Evolutionary conservation across 2,113 vertebrate species (phyloP).

Genomic region (Clarias magur): DNA sequence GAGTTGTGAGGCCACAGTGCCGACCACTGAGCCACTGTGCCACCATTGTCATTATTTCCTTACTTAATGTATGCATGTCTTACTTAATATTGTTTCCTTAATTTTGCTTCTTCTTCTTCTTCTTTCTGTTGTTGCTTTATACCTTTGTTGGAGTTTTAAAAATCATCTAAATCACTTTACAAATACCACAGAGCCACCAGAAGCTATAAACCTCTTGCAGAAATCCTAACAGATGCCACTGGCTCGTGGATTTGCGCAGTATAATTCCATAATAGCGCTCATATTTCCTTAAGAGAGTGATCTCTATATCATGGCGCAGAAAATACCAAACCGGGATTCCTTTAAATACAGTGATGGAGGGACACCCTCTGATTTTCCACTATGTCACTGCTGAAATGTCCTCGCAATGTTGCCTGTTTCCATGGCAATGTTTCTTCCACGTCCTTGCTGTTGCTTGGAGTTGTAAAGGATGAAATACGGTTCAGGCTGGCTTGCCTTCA

Average conservation of each 20-base stretch:
- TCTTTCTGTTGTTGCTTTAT: neutral
- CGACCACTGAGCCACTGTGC: too few species aligned
- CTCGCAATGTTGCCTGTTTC: conserved; percentile 63
- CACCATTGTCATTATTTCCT: too few species aligned
- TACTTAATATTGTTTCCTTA: neutral
- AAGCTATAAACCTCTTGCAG: neutral
- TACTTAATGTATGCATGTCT: too few species aligned
- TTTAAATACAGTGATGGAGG: neutral
- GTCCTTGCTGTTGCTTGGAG: neutral
- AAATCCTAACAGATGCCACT: neutral
- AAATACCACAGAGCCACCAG: neutral
- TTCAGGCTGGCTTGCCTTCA: neutral
- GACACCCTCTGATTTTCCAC: conserved; percentile 59
- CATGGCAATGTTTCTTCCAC: conserved; percentile 53
- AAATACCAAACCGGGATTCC: neutral
- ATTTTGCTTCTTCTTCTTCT: neutral
- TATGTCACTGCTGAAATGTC: conserved; percentile 55
- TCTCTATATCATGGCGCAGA: neutral
- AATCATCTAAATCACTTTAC: neutral
- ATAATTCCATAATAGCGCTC: neutral
- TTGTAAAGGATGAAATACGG: neutral
- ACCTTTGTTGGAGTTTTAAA: neutral
- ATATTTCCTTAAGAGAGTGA: neutral
- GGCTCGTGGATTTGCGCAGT: neutral
- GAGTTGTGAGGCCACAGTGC: too few species aligned